These are phyloP conservation scores for Tokudaia muenninki DNA, from an alignment of 2,797 vertebrate genomes.

Conservation along the genomic window DNA sequence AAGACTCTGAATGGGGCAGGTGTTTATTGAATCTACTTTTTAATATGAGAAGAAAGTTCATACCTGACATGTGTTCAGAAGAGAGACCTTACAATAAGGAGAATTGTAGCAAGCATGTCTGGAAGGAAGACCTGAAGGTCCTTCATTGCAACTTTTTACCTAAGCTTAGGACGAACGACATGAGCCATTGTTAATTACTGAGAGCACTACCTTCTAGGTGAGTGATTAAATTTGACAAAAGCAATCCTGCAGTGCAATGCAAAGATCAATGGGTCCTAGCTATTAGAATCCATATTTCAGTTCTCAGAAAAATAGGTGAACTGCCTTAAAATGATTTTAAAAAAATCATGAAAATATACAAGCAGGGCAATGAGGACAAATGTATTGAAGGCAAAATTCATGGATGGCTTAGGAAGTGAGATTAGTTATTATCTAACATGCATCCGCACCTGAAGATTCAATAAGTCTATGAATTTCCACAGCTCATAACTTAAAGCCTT, in stretches of 20 bases:
- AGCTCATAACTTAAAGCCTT: slow-evolving; percentile 29
- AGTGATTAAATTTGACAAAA: not conserved
- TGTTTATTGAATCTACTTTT: not conserved
- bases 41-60: not conserved
- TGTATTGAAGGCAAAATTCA: not conserved
- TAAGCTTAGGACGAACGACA: not conserved
- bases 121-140: not conserved
- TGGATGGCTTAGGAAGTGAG: not conserved
- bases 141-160: not conserved
- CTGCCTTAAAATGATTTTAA: not conserved
- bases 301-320: not conserved
- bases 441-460: not conserved
- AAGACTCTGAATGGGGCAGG: no score
- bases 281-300: not conserved
- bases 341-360: not conserved
- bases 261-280: not conserved
- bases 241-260: not conserved
- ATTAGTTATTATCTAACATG: not conserved
- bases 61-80: not conserved
- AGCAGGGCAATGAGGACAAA: not conserved
- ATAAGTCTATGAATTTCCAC: not conserved
- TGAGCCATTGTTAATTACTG: not conserved
- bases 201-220: not conserved
- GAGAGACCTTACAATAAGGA: not conserved
- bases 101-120: not conserved